Evolutionary conservation across 2,113 vertebrate genomes (phyloP).

Genomic region (Canis aureus): DNA sequence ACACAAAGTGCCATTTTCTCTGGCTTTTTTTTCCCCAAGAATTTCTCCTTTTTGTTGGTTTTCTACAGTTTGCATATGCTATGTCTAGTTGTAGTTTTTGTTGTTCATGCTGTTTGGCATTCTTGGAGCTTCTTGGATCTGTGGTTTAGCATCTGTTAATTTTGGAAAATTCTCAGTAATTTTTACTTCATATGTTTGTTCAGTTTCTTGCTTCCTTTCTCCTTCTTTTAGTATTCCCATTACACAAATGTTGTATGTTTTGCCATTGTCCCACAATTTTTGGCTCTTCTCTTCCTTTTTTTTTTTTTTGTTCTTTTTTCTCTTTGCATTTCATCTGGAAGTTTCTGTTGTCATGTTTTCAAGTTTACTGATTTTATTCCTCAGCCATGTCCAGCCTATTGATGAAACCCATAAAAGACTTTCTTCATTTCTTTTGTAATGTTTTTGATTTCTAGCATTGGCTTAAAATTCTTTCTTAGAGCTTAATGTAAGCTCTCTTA

Average conservation of each 20-base stretch:
- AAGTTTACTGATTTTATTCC: not conserved
- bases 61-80: not conserved
- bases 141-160: not conserved
- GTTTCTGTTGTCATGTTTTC: not conserved
- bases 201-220: not conserved
- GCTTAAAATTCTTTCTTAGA: not conserved
- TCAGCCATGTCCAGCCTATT: not conserved
- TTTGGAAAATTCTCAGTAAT: not conserved
- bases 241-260: not conserved
- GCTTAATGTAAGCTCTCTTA: not conserved
- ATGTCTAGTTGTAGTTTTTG: not conserved
- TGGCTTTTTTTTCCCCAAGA: not conserved
- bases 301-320: not conserved
- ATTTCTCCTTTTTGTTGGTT: not conserved
- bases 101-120: not conserved
- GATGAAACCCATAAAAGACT: not conserved
- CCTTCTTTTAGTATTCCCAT: not conserved
- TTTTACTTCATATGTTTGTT: not conserved
- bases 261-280: not conserved
- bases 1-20: not conserved
- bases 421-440: not conserved
- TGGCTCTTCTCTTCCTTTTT: not conserved
- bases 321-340: not conserved
- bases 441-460: not conserved
- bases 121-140: not conserved